Evolutionary conservation across 1,140 invertebrate genomes (phyloP).

Genomic region (Euura saliciscinereae): DNA sequence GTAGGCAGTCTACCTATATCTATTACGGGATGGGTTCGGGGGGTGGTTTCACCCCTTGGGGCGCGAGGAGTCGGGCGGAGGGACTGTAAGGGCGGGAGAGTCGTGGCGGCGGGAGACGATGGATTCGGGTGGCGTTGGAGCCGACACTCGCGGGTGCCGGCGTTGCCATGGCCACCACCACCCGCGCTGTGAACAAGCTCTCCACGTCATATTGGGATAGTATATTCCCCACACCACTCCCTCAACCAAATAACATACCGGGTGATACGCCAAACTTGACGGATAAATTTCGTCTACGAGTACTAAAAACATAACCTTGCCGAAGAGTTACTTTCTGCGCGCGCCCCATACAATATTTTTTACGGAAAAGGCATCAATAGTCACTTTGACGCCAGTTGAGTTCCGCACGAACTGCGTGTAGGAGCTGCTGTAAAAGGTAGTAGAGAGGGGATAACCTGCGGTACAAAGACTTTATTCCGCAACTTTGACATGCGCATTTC

Average conservation of each 20-base stretch:
- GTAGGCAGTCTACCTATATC: conserved; percentile 44
- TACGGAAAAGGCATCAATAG: no score
- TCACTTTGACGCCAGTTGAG: no score
- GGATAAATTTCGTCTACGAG: no score
- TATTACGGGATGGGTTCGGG: conserved; percentile 50
- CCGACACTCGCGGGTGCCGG: conserved; percentile 68
- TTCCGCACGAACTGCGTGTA: no score
- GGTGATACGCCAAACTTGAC: conserved; percentile 43
- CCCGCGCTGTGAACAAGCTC: conserved; percentile 61
- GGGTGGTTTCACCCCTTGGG: conserved; percentile 49
- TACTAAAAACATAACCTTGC: no score
- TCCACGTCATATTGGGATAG: conserved; percentile 61
- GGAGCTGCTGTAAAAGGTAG: no score
- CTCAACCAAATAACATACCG: conserved; percentile 58
- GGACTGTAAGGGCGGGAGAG: conserved; percentile 20
- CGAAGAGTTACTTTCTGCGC: no score
- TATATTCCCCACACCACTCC: conserved; percentile 57
- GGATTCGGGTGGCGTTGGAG: conserved; percentile 61
- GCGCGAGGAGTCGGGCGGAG: conserved; percentile 23
- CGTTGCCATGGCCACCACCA: conserved; percentile 66
- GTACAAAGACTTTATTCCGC: no score
- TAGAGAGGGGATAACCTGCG: no score
- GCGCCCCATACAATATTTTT: no score
- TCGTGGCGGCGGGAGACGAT: conserved; percentile 52
- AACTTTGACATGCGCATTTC: no score